Base-by-base conservation (phyloP, 2,113 vertebrate genomes). In the Pseudonaja textilis region DNA sequence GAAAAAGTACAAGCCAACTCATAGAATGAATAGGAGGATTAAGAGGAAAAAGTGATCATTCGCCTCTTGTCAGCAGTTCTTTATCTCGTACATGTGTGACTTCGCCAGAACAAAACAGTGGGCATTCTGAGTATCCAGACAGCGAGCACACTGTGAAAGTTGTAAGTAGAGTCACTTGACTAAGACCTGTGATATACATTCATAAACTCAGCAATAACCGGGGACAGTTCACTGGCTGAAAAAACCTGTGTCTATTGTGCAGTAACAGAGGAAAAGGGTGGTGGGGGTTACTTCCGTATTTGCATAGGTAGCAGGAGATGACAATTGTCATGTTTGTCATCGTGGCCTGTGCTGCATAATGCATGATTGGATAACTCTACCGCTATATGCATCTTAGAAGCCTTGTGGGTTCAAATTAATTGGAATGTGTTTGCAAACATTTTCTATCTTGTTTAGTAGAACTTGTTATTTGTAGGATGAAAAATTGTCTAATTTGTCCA, bases 1-100 rank as follows among this genome's bases (percentile, higher is more conserved):
- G 69, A 26, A 59, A 94, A 96, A 74, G 42, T 7, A 55, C 50
- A 88, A 22, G n/a, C 23, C 69, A 69, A 88, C 50, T 87, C 59
- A 89, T 29, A 39, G 23, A 88, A 61, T 85, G 9, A 88, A 93
- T 95, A 23, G 56, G 50, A 69, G 54, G 74, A 55, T 42, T 50
- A 45, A 59, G 10, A 74, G 87, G 86, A 22, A 85, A 1, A 16
- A 2, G 1, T 52, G 42, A 14, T 16, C 25, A 14, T 50, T 52
- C 11, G 4, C 47, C 22, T 50, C 22, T 54, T 85, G 20, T 91
- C 85, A 94, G 87, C 0, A 1, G 74, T 34, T 92, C 39, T 2
- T 57, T 34, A 89, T 74, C 89, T 14, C 2, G 45, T 93, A 93
- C 2, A 3, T 87, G 0, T 85, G 52, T 12, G 74, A 81, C 94